A percentile compares a stretch with the other conserved stretches of the same genome.
phyloP scores from a whole-genome alignment of 2,113 vertebrate genomes.

The Anarrhichthys ocellatus region DNA sequence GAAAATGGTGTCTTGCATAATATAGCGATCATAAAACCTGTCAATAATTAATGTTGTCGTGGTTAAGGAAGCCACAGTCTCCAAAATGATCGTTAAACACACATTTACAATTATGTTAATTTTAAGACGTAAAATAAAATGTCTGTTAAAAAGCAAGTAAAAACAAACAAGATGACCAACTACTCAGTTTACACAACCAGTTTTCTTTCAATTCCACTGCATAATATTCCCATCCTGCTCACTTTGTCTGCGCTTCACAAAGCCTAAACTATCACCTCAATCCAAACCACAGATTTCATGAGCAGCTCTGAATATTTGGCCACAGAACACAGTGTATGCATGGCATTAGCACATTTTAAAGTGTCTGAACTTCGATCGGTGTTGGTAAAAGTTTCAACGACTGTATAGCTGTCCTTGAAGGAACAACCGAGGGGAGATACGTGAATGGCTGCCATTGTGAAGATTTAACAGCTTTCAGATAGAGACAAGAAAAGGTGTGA shows the following conservation, averaged over 20 bases:
- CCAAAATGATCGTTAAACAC: neutral
- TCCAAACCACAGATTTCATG: neutral
- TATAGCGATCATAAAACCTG: neutral
- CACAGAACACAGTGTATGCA: neutral
- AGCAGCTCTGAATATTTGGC: neutral
- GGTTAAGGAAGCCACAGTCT: neutral
- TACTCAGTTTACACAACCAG: neutral
- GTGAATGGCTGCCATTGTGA: slow-evolving; percentile 20
- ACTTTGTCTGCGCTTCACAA: neutral
- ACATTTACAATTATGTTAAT: neutral
- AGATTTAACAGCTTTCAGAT: slow-evolving; percentile 1
- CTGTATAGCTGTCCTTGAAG: slow-evolving; percentile 4
- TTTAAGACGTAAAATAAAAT: neutral
- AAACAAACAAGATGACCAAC: neutral
- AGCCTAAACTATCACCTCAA: neutral
- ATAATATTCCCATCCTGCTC: neutral
- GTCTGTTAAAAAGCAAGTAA: neutral
- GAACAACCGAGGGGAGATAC: slow-evolving; percentile 1
- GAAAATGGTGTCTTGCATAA: neutral
- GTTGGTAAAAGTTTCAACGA: slow-evolving; percentile 39
- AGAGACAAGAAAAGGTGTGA: slow-evolving; percentile 19
- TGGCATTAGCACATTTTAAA: neutral
- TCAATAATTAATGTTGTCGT: neutral
- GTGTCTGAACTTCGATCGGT: slow-evolving; percentile 4
- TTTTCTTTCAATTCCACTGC: neutral